Conservation (phyloP, 2,113 vertebrate species). For the Sapayoa aenigma region DNA sequence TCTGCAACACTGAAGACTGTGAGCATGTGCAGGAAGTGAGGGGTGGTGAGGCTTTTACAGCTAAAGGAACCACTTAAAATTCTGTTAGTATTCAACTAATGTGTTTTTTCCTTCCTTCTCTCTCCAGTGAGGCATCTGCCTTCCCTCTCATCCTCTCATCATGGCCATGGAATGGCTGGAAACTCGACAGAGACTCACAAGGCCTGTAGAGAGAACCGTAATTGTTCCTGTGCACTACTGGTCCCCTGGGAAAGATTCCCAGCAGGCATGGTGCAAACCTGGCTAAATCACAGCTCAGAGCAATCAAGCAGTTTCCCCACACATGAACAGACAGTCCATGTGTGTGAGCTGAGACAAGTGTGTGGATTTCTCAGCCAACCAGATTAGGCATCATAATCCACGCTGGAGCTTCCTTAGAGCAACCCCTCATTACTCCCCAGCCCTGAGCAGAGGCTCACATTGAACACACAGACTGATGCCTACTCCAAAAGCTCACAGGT, state of each 20-base stretch:
- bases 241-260: not conserved
- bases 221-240: not conserved
- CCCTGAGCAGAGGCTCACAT: not conserved
- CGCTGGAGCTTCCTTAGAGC: not conserved
- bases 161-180: not conserved
- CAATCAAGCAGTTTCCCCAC: not conserved
- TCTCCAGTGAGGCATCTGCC: not conserved
- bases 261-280: not conserved
- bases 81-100: not conserved
- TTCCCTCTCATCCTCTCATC: not conserved
- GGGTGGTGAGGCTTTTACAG: not conserved
- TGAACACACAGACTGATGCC: accelerated
- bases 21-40: conserved; percentile 10
- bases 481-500: not conserved
- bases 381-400: not conserved
- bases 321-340: not conserved
- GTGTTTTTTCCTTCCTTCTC: not conserved
- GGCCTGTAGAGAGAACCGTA: not conserved
- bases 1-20: not conserved
- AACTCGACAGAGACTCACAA: not conserved
- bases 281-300: not conserved
- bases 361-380: not conserved
- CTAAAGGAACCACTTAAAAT: conserved; percentile 18
- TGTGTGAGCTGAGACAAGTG: not conserved
- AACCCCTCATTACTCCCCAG: not conserved